Percentiles rank a stretch among this genome's conserved stretches.
Conservation (phyloP, 92 coral and sea anemone species). For the Porites rus region DNA sequence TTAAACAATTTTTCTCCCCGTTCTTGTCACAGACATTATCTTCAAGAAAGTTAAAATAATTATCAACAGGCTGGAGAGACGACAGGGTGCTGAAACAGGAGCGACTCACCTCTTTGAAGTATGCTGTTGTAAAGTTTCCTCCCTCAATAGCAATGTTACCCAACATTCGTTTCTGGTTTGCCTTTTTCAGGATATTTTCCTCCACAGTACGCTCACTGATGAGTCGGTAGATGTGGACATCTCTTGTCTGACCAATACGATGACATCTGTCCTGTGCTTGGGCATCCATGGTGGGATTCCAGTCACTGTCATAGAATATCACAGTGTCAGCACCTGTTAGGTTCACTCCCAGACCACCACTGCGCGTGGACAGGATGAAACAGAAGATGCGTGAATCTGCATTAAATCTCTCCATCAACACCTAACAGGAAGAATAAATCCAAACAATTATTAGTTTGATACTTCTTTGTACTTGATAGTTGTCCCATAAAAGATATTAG, state of each 20-base stretch:
- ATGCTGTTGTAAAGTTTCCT: conserved; percentile 97
- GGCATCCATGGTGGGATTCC: conserved; percentile 99
- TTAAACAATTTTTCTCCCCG: no score
- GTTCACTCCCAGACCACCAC: conserved; percentile 99
- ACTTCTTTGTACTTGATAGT: no score
- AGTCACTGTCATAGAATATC: conserved; percentile 96
- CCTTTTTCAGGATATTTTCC: conserved; percentile 95
- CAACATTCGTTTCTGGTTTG: conserved; percentile 93
- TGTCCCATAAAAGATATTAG: no score
- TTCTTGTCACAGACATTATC: no score
- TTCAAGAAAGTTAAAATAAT: not conserved
- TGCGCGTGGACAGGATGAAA: conserved; percentile 96
- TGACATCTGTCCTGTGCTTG: conserved; percentile 99
- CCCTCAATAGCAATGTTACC: conserved; percentile 99
- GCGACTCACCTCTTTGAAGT: conserved; percentile 82
- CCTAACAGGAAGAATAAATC: conserved; percentile 51
- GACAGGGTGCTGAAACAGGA: not conserved
- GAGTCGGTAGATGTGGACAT: conserved; percentile 96
- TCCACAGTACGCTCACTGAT: conserved; percentile 97
- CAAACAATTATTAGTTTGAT: not conserved
- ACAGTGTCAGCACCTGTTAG: conserved; percentile 99
- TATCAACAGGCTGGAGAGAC: not conserved
- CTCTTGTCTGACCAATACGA: conserved; percentile 99
- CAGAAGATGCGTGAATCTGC: conserved; percentile 95
- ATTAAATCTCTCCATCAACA: conserved; percentile 97